A percentile compares a stretch with the other conserved stretches of the same genome.
These are phyloP conservation scores for Rhabdomys pumilio DNA, from an alignment of 2,797 vertebrate species.

Conservation along the genomic window DNA sequence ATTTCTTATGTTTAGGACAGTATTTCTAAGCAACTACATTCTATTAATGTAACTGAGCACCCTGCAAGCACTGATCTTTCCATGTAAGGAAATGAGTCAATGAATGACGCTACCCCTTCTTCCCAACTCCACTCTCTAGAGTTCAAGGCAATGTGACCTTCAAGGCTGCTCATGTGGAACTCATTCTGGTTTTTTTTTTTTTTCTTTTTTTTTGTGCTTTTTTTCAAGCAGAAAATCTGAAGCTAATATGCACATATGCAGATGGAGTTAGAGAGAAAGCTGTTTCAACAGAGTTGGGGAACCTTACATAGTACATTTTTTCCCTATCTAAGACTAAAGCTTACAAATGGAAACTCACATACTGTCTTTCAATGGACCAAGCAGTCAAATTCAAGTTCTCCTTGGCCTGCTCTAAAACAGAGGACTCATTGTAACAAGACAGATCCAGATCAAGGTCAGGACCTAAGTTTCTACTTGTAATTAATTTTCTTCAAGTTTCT, in stretches of 20 bases:
- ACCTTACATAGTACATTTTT: background rate
- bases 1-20: background rate
- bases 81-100: background rate
- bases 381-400: background rate
- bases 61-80: background rate
- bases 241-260: background rate
- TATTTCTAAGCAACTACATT: background rate
- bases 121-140: background rate
- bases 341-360: background rate
- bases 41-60: background rate
- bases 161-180: background rate
- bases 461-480: background rate
- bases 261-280: constrained; percentile 35
- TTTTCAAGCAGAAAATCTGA: background rate
- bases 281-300: background rate
- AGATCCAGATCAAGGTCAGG: background rate
- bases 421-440: background rate
- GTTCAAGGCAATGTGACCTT: background rate
- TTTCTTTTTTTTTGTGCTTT: background rate
- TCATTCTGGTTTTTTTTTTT: background rate
- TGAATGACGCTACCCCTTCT: background rate
- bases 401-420: background rate
- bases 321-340: constrained; percentile 49
- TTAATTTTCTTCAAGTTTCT: constrained; percentile 38
- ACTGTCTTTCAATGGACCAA: background rate